Base-by-base conservation (phyloP, 2,888 invertebrate species). In the Choreutis nemorana region DNA sequence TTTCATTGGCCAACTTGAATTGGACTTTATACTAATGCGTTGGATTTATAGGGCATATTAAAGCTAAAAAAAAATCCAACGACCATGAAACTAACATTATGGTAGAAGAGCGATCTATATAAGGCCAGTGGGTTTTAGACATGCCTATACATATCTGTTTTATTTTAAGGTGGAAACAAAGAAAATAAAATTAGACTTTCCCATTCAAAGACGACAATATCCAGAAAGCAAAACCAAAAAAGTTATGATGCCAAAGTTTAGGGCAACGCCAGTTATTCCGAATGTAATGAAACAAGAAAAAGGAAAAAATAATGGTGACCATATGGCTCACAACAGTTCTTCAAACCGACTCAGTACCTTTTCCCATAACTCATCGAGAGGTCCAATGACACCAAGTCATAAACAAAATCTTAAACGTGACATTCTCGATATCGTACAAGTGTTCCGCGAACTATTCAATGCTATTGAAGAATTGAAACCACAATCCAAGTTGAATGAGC, bases 191-290 rank as follows among this genome's bases (percentile, higher is more conserved):
- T 33, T 52, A 31, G 53, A 57, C 21, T 38, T 30, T 6, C 42
- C 41, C 26, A 47, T n/a, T n/a, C n/a, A 28, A 26, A 14, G 44
- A 34, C 52, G 55, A 20, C 55, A 59, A 28, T 57, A 56, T 38
- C 33, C 35, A n/a, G 60, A 59, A 29, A 54, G 48, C 41, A 45
- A 41, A 29, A 47, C 40, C 6, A 59, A 49, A 37, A 60, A 52
- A 36, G 40, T 50, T 0, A 42, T 55, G 0, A 55, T 48, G 5
- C 67, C 67, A 1, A 41, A 50, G 0, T 55, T 60, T 32, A 54
- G 61, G 44, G 58, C 56, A 1, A 60, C 52, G 23, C 53, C 62
- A 5, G 44, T 66, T 8, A 44, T 55, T 32, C 57, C 58, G 2
- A 55, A 54, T 31, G 43, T 41, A 7, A 50, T 59, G 47, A 44